Evolutionary conservation across 1,140 invertebrate species (phyloP), one percentile per base, ranked within the genome.

Genomic region (Drosophila repletoides): DNA sequence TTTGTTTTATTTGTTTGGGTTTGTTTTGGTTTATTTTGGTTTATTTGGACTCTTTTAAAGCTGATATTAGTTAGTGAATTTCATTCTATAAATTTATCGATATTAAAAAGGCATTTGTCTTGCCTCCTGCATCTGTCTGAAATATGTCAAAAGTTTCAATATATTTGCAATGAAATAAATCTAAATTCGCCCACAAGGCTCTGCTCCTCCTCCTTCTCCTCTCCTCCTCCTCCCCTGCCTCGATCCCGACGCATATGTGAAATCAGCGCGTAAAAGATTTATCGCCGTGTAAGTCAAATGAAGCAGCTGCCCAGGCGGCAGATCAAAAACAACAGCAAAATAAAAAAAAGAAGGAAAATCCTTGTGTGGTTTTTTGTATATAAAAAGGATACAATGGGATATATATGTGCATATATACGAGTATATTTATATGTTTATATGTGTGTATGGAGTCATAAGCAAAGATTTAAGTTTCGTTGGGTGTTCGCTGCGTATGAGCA

Each of bases 131-230:
- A 21, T n/a, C 28, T 56, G 58, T 61, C 59, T 55, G 71, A 79
- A 79, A 75, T 75, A 60, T 79, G 76, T 79, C 76, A 79, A 70
- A 77, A 79, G 76, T 80, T 79, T 28, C 43, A 52, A 65, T 80
- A 52, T 74, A 60, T 70, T 79, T 60, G 48, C 58, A 46, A 36
- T 38, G 70, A 80, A 66, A 79, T 79, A 79, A 79, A 79, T 79
- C 76, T 79, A 79, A 80, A 79, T 79, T 75, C 64, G 76, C 53
- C 59, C 72, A 52, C 51, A 80, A 71, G 76, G 76, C 64, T 71
- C n/a, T n/a, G n/a, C n/a, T n/a, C n/a, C n/a, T n/a, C n/a, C n/a
- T n/a, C n/a, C n/a, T n/a, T n/a, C n/a, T n/a, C n/a, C n/a, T n/a
- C n/a, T n/a, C n/a, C n/a, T n/a, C n/a, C n/a, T n/a, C n/a, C n/a